Evolutionary conservation across 2,888 invertebrate species (phyloP).

Genomic region (Lissocephala sabroskyi): DNA sequence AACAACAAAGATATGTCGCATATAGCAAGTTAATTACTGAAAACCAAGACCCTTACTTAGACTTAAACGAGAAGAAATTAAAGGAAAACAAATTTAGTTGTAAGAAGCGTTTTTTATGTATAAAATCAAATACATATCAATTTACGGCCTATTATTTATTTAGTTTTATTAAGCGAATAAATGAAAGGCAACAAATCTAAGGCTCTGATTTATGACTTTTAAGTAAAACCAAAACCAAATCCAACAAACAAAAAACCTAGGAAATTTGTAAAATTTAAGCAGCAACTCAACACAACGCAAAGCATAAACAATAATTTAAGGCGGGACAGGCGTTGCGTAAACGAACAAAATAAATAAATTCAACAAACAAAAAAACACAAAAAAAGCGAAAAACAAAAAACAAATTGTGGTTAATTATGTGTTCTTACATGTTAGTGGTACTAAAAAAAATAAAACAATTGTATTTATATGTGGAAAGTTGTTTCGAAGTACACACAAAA

Average conservation of each 20-base stretch:
- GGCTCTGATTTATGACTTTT: constrained; percentile 55
- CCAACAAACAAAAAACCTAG: constrained; percentile 16
- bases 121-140: constrained; percentile 72
- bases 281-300: constrained; percentile 19
- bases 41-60: constrained; percentile 1
- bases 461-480: constrained; percentile 9
- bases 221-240: constrained; percentile 28
- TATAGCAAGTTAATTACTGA: constrained; percentile 18
- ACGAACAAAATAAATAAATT: constrained; percentile 12
- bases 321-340: constrained; percentile 17
- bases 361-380: constrained; percentile 20
- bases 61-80: constrained; percentile 21
- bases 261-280: constrained; percentile 54
- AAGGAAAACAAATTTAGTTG: too few relatives aligned
- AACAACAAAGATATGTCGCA: constrained; percentile 29
- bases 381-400: constrained; percentile 25
- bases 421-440: constrained; percentile 66
- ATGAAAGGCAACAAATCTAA: constrained; percentile 24
- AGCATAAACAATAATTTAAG: constrained; percentile 6
- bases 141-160: constrained; percentile 70
- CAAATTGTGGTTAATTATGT: constrained; percentile 66
- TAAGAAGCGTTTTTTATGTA: constrained; percentile 63
- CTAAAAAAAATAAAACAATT: constrained; percentile 26
- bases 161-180: constrained; percentile 46
- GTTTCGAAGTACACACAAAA: constrained; percentile 24